phyloP scores from a whole-genome alignment of 2,888 invertebrate genomes.

The Elysia crispata region DNA sequence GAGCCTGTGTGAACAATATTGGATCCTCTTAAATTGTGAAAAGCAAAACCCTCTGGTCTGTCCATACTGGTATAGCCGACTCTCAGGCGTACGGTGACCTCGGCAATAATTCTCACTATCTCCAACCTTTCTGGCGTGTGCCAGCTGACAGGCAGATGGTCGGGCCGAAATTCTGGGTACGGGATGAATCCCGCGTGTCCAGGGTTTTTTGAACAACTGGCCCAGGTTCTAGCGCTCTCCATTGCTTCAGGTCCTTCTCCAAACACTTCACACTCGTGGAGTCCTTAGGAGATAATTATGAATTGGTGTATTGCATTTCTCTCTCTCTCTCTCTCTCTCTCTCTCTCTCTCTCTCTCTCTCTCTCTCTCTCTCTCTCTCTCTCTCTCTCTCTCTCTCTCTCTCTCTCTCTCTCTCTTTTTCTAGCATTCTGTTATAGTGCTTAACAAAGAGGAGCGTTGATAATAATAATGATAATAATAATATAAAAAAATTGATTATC shows the following conservation, averaged over 20 bases:
- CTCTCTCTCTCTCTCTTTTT: too few relatives aligned
- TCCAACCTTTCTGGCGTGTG: constrained; percentile 16
- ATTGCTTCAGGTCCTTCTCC: neutral
- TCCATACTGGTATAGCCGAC: constrained; percentile 21
- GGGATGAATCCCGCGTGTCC: constrained; percentile 29
- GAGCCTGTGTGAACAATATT: constrained; percentile 18
- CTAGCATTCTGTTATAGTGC: too few relatives aligned
- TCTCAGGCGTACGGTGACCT: constrained; percentile 4
- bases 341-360: too few relatives aligned
- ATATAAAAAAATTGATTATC: too few relatives aligned
- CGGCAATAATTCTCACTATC: neutral
- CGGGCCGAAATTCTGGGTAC: neutral
- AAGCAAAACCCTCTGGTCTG: constrained; percentile 18
- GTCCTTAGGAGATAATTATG: neutral
- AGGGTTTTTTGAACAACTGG: constrained; percentile 19
- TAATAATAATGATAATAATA: too few relatives aligned
- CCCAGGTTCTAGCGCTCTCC: neutral
- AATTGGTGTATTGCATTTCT: too few relatives aligned
- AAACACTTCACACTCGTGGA: constrained; percentile 27
- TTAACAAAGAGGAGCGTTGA: too few relatives aligned
- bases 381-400: too few relatives aligned
- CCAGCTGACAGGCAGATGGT: neutral
- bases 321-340: too few relatives aligned
- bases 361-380: too few relatives aligned
- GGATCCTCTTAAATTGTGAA: constrained; percentile 14